Evolutionary conservation across 2,113 vertebrate genomes (phyloP).

Genomic region (Heptranchias perlo): DNA sequence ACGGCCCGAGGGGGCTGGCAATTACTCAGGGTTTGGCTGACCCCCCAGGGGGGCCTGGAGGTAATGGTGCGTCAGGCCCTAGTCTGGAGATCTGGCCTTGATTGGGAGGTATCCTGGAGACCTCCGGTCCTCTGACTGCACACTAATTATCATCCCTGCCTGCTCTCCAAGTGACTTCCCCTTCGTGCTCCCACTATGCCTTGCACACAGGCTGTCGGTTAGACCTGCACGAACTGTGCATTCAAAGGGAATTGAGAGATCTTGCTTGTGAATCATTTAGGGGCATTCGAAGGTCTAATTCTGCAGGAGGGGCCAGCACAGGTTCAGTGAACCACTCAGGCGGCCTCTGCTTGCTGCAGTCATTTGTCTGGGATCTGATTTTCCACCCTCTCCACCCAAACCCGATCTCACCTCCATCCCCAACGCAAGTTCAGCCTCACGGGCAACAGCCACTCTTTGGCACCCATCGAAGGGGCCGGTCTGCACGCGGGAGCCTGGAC

Average conservation of each 20-base stretch:
- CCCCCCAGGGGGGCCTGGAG: not conserved
- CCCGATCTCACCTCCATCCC: too few species aligned
- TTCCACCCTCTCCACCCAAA: too few species aligned
- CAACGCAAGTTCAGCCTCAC: too few species aligned
- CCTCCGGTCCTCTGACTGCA: not conserved
- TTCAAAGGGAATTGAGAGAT: not conserved
- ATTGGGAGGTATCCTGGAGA: not conserved
- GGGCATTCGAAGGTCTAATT: not conserved
- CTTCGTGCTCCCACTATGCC: not conserved
- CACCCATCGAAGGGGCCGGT: too few species aligned
- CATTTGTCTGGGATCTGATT: too few species aligned
- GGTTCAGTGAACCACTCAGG: too few species aligned
- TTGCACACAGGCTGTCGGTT: too few species aligned
- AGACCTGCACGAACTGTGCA: not conserved
- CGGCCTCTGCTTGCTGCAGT: too few species aligned
- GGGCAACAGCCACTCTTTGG: too few species aligned
- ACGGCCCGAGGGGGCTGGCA: not conserved
- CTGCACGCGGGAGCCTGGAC: too few species aligned
- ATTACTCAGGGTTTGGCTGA: not conserved
- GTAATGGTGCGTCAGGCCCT: not conserved
- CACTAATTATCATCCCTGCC: not conserved
- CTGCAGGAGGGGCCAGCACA: not conserved
- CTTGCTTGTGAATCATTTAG: not conserved
- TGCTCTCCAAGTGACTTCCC: not conserved
- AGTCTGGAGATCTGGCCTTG: not conserved